phyloP scores from a whole-genome alignment of 64 coral and sea anemone genomes.

The Hydrozoanthus tunicans region DNA sequence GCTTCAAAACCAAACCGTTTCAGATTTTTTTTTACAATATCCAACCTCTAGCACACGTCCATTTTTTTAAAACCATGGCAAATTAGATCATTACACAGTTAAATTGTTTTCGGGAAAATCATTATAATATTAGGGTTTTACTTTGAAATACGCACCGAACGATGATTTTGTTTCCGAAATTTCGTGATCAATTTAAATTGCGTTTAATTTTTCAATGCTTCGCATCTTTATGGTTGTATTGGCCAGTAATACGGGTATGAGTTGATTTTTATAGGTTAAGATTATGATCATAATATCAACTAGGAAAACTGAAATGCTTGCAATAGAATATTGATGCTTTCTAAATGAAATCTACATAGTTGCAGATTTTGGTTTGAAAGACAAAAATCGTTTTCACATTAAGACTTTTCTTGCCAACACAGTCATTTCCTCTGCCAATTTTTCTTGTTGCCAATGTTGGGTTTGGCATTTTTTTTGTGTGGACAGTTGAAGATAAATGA shows the following conservation, averaged over 20 bases:
- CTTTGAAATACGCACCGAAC: no score
- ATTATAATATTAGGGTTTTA: no score
- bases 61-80: not conserved
- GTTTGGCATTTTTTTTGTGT: conserved; percentile 24
- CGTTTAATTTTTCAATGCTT: no score
- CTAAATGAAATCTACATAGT: not conserved
- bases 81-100: conserved; percentile 9
- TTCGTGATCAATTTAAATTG: not conserved
- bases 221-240: not conserved
- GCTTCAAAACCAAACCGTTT: not conserved
- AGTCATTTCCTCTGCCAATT: conserved; percentile 8
- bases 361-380: not conserved
- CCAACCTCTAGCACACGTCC: not conserved
- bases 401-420: not conserved
- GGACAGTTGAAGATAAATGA: conserved; percentile 26
- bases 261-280: not conserved
- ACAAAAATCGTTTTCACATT: not conserved
- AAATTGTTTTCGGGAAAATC: not conserved
- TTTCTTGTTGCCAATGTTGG: not conserved
- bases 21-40: not conserved
- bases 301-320: conserved; percentile 9
- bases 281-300: conserved; percentile 16
- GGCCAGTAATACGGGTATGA: not conserved
- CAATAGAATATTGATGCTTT: not conserved
- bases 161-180: not conserved